Evolutionary conservation across 1,140 invertebrate genomes (phyloP), one percentile per base, ranked within the genome.

Genomic region (Melitaea cinxia): DNA sequence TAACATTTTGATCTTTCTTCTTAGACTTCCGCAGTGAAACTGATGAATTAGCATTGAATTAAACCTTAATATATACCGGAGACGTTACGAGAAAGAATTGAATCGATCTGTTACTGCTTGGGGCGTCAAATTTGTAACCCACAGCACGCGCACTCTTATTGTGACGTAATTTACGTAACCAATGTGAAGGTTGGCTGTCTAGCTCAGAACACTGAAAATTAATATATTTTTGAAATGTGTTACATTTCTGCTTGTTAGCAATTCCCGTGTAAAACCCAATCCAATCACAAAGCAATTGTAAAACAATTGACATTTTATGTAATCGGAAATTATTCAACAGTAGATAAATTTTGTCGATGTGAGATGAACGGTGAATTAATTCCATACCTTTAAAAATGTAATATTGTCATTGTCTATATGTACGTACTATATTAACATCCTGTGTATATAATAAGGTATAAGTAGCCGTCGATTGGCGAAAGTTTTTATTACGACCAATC

Each of bases 21-120:
- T 79, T 70, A 71, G 85, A 85, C 86, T 88, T 89, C 85, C 85
- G 82, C 68, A 68, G 78, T 82, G 78, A 76, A 88, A 91, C 88
- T 91, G 88, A 78, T 89, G 82, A 83, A 88, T 87, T 83, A 84
- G 77, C 79, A 87, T 83, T 83, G 83, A 80, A 73, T 78, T 87
- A 88, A 80, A 80, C 70, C 85, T 83, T 83, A 88, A 88, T 91
- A 91, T 91, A 91, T 91, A 91, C 78, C 70, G 83, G 81, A 89
- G 85, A 89, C 82, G 88, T 89, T 88, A 91, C 86, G 82, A 79
- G 88, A 88, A 81, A 86, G 88, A 84, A 85, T 81, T 89, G 86
- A 82, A 85, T 86, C 83, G 80, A 86, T 89, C 82, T 82, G 75
- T 77, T 78, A 76, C 77, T 70, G 83, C 76, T 80, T 67, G 82